Evolutionary conservation across 2,888 invertebrate genomes (phyloP).

Genomic region (Chaitophorus viminalis): DNA sequence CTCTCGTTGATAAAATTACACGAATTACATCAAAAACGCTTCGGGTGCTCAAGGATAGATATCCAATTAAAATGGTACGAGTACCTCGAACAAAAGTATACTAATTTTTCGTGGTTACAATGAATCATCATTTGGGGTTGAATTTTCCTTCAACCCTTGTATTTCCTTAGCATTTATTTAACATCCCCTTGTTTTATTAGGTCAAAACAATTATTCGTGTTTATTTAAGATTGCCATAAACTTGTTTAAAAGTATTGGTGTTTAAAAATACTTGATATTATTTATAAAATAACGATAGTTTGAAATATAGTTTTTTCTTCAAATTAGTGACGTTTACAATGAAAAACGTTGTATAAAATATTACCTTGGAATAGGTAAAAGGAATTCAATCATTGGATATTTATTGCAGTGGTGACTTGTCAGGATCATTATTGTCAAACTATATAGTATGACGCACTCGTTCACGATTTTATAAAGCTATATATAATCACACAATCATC

Average conservation of each 20-base stretch:
- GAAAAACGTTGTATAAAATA: background rate
- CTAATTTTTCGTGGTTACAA: slow-evolving; percentile 55
- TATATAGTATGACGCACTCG: slow-evolving; percentile 50
- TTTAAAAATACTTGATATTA: background rate
- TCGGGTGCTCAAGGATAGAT: background rate
- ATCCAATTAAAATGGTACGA: slow-evolving; percentile 46
- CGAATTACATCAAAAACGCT: slow-evolving; percentile 4
- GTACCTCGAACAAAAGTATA: slow-evolving; percentile 41
- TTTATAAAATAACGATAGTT: background rate
- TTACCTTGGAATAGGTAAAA: background rate
- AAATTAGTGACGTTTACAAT: no score
- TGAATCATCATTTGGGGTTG: slow-evolving; percentile 47
- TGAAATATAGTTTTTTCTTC: background rate
- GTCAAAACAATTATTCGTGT: slow-evolving; percentile 27
- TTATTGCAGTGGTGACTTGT: background rate
- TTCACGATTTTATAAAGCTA: slow-evolving; percentile 19
- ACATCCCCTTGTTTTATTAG: background rate
- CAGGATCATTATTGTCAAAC: background rate
- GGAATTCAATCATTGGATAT: background rate
- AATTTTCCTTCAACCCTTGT: slow-evolving; percentile 41
- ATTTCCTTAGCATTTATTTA: slow-evolving; percentile 27
- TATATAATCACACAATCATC: slow-evolving; percentile 25
- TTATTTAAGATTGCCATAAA: background rate
- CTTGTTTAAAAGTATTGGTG: background rate
- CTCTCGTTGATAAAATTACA: background rate